Evolutionary conservation across 1,140 invertebrate genomes (phyloP), one percentile per base, ranked within the genome.

Genomic region (Cylas formicarius): DNA sequence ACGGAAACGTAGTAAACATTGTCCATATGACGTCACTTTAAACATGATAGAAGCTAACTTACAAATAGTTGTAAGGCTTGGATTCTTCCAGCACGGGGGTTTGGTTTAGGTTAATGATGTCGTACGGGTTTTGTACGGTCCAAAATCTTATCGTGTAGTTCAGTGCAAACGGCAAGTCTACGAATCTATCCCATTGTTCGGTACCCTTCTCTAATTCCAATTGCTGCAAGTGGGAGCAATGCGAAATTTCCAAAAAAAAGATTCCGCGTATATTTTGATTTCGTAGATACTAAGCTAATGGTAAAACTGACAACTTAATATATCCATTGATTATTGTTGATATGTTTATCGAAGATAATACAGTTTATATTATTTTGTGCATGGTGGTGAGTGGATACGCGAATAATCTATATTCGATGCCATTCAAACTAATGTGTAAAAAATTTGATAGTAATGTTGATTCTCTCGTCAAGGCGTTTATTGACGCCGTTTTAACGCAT

Each of bases 81-180:
- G 73, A 57, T 67, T 78, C 72, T 48, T 67, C 46, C 2, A 77
- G 55, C 24, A 62, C 62, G 5, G 74, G 70, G 56, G 74, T 77
- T 27, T 50, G 67, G 35, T 80, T 80, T 10, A 69, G 59, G 36
- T 71, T 60, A 21, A 84, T 9, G 21, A 60, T 71, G 53, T 77
- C 78, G 1, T 72, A 62, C 1, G 72, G 67, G 69, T 87, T 87
- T 9, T 70, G 76, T 0, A 84, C 65, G 57, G 84, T 77, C 58
- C 84, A 86, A 42, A 87, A 68, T 49, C 78, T 82, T 17, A 84
- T 71, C 60, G 76, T 76, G 40, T 73, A 74, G 22, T 63, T 61
- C 2, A 78, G 48, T 2, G 72, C 68, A 38, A 77, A 63, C 0
- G 76, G 76, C 28, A 72, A 38, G 22, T 68, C 63, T 14, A 67